phyloP scores from a whole-genome alignment of 2,888 invertebrate species.

The Drosophila helvetica region DNA sequence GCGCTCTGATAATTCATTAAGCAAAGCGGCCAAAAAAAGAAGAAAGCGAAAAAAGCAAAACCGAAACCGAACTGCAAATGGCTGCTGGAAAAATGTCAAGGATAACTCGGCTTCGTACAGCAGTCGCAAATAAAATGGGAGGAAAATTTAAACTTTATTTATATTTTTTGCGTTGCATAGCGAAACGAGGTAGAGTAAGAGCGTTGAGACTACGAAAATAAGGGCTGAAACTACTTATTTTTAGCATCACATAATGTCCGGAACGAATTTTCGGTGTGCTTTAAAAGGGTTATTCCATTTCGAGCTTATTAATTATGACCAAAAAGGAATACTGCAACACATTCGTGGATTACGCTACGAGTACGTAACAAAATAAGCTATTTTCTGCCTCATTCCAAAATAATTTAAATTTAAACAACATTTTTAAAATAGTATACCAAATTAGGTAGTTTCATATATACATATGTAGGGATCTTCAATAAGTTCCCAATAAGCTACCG shows the following conservation, averaged over 20 bases:
- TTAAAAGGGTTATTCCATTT: slow-evolving; percentile 7
- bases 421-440: too few relatives aligned
- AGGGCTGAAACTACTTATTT: too few relatives aligned
- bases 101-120: slow-evolving; percentile 50
- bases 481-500: too few relatives aligned
- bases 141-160: slow-evolving; percentile 28
- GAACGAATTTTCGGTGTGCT: background rate
- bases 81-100: slow-evolving; percentile 67
- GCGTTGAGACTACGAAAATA: slow-evolving; percentile 5
- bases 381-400: too few relatives aligned
- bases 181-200: background rate
- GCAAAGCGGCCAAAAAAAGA: slow-evolving; percentile 44
- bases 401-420: too few relatives aligned
- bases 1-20: slow-evolving; percentile 62
- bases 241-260: too few relatives aligned
- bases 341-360: too few relatives aligned
- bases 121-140: slow-evolving; percentile 46
- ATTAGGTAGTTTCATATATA: too few relatives aligned
- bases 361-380: too few relatives aligned
- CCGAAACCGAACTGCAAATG: slow-evolving; percentile 45
- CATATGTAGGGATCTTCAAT: too few relatives aligned
- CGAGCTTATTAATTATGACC: background rate
- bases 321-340: too few relatives aligned
- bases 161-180: background rate
- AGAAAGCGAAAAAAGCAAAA: slow-evolving; percentile 8